Base-by-base conservation (phyloP, 2,888 invertebrate genomes). In the Scaptomyza parva region DNA sequence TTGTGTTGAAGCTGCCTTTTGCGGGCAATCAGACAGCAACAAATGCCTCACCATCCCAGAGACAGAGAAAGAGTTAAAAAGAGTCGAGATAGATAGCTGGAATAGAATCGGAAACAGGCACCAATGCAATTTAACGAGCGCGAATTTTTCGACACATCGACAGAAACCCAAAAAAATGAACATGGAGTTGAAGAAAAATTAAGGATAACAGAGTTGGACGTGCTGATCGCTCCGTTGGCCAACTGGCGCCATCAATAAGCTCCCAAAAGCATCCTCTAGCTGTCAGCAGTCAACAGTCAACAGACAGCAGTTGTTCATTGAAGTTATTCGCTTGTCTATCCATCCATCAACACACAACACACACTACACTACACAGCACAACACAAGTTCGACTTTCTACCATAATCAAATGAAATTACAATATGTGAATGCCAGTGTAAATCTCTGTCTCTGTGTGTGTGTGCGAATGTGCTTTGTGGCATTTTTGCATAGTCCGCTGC, bases 11-110 rank as follows among this genome's bases (percentile, higher is more conserved):
- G 54, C 55, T 60, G 72, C 65, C 84, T 88, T 81, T 84, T 86
- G 82, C 82, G 87, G 81, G 81, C 88, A 86, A 85, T 87, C 88
- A 86, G 82, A 83, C 85, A 78, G 76, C 86, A 85, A 78, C 84
- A 88, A 86, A 88, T 83, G 77, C 61, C 66, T 54, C 45, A 44
- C 35, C 45, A 40, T 37, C 48, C 35, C 50, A 62, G 44, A 65
- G 44, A 65, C 48, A 54, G 63, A 48, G 26, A 54, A 39, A 30
- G 35, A 33, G 40, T 12, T 22, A 53, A 58, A 24, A 11, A 45
- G 20, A 11, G 35, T n/a, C 33, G 22, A 37, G 20, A 24, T 7
- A 11, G 8, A 37, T 17, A 26, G 20, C 3, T n/a, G 40, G 40
- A n/a, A 26, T 18, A 20, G 40, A 45, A 48, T 30, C 18, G 66